Base-by-base conservation (phyloP, 2,797 vertebrate species). In the Paramormyrops hopkinsi region DNA sequence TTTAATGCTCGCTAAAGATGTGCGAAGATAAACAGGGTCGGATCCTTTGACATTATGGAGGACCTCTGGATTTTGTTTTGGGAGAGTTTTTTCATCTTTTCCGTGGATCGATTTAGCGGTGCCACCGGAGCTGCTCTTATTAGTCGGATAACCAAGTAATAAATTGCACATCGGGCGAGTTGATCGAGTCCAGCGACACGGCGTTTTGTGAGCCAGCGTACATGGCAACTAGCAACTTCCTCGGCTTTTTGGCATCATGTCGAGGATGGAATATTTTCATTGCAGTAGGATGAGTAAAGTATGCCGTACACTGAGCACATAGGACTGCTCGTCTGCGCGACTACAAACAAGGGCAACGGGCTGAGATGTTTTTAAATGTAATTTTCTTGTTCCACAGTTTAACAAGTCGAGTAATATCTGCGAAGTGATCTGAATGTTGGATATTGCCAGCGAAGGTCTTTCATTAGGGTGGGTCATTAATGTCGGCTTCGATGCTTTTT, bases 1-100 rank as follows among this genome's bases (percentile, higher is more conserved):
- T 50, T 41, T 54, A 14, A 41, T 44, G 86, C 37, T 53, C 41
- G 85, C 14, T 46, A 14, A 37, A 51, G 76, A 88, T 62, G 90
- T 41, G 65, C n/a, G 53, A 46, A 46, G 62, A 59, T 92, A 93
- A 91, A 19, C 93, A 92, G 92, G 94, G 92, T 93, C 93, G 90
- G 92, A 92, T 93, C 91, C 93, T 95, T 92, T 88, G 91, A 92
- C 94, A 94, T 93, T 91, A 92, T 94, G 94, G 92, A 94, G 93
- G 90, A 90, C 89, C 89, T 89, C n/a, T 17, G 88, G 56, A 48
- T 89, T 85, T 89, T 91, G 91, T 91, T 92, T 89, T 89, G 88
- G 87, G 53, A 76, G 89, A 90, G 46, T 91, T 89, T 88, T 84
- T 89, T 82, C 33, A 14, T 86, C 50, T 86, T 69, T 46, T 29